A percentile compares a stretch with the other conserved stretches of the same genome.
Evolutionary conservation across 2,797 vertebrate species (phyloP).

Genomic region (Clarias pachynema): DNA sequence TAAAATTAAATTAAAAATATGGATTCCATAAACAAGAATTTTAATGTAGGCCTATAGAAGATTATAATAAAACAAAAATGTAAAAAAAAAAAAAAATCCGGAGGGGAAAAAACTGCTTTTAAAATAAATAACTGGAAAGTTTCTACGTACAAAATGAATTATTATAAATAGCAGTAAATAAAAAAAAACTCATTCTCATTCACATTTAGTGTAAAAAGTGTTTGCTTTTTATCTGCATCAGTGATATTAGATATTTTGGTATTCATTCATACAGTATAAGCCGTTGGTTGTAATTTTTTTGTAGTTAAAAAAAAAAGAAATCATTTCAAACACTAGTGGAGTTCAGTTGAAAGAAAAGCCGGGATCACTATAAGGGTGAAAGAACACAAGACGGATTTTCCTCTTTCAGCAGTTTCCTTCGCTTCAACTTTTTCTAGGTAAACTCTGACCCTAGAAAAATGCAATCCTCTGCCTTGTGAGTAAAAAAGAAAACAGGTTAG

Average conservation of each 20-base stretch:
- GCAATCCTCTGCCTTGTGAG: not conserved
- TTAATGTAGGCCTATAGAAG: not conserved
- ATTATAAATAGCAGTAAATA: not conserved
- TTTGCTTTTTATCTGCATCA: not conserved
- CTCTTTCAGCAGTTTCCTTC: not conserved
- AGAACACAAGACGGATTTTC: not conserved
- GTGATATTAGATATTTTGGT: no score
- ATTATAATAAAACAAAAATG: not conserved
- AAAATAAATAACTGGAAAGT: not conserved
- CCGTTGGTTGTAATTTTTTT: no score
- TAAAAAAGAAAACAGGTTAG: not conserved
- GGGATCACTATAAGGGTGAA: not conserved
- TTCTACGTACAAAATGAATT: not conserved
- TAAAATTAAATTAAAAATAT: not conserved
- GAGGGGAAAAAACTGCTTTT: not conserved
- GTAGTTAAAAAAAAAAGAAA: not conserved
- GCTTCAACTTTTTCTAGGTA: not conserved
- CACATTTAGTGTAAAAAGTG: no score
- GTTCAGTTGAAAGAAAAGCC: not conserved
- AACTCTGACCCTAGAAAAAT: not conserved
- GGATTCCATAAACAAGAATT: not conserved
- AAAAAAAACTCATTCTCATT: not conserved
- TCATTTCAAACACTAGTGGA: not conserved
- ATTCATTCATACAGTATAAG: no score
- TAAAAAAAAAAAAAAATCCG: no score